Conservation (phyloP, 2,797 vertebrate genomes). For the Chloroceryle inda region DNA sequence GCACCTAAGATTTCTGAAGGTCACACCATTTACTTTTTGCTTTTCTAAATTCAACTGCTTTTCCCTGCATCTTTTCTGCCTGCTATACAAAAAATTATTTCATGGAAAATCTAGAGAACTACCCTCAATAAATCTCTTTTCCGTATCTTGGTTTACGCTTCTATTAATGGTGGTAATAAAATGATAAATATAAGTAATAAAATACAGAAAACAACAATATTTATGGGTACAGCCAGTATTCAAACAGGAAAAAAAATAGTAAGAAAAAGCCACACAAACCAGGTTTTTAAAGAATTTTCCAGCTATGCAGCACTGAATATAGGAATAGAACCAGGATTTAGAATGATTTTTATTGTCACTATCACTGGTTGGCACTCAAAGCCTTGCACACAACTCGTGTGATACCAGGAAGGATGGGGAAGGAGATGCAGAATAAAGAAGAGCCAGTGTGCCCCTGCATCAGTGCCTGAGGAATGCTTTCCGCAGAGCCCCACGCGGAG, state of each 20-base stretch:
- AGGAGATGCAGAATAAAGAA: neutral
- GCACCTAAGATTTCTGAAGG: slow-evolving; percentile 10
- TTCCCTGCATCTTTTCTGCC: neutral
- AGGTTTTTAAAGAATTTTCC: neutral
- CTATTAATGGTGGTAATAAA: neutral
- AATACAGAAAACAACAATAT: neutral
- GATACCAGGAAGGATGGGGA: neutral
- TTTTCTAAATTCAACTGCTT: neutral
- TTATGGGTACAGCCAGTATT: neutral
- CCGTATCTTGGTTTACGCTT: neutral
- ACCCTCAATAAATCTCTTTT: neutral
- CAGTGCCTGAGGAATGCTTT: neutral
- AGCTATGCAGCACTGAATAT: neutral
- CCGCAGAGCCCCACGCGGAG: neutral
- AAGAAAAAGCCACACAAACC: neutral
- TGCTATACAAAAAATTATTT: neutral
- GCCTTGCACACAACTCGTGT: neutral
- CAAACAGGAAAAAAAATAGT: neutral
- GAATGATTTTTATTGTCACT: neutral
- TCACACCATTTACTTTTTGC: slow-evolving; percentile 12
- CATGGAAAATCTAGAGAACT: neutral
- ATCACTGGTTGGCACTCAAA: too few species aligned
- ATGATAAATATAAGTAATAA: neutral
- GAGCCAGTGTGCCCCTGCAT: neutral
- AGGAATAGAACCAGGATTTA: neutral